Evolutionary conservation across 2,113 vertebrate species (phyloP).

Genomic region (Scomber japonicus): DNA sequence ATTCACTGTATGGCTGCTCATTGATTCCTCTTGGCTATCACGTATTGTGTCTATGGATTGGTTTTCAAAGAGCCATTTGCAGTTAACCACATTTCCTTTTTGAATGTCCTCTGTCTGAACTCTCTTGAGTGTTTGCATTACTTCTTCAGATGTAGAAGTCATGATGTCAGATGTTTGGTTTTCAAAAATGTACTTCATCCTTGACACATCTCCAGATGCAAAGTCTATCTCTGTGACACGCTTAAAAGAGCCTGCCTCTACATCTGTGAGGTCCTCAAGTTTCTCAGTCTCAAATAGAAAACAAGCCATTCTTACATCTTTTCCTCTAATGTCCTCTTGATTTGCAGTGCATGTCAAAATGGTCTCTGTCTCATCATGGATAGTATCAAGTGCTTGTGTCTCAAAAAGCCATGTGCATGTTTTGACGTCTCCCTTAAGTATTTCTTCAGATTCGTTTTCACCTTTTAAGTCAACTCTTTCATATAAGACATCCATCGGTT

Average conservation of each 20-base stretch:
- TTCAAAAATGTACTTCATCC: slow-evolving; percentile 92
- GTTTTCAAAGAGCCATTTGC: slow-evolving; percentile 93
- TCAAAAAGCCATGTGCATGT: slow-evolving; percentile 94
- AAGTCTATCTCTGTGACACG: slow-evolving; percentile 88
- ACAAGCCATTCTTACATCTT: slow-evolving; percentile 88
- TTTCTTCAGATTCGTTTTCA: slow-evolving; percentile 80
- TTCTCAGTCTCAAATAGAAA: slow-evolving; percentile 94
- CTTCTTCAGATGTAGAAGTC: slow-evolving; percentile 88
- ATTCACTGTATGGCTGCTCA: slow-evolving; percentile 82
- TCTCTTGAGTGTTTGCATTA: slow-evolving; percentile 87
- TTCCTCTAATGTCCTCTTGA: slow-evolving; percentile 89
- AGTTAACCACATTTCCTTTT: slow-evolving; percentile 89
- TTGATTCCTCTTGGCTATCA: slow-evolving; percentile 76
- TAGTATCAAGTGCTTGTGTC: slow-evolving; percentile 89
- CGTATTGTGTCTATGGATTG: slow-evolving; percentile 87
- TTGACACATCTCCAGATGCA: slow-evolving; percentile 90
- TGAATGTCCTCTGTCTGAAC: slow-evolving; percentile 90
- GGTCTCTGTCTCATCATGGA: slow-evolving; percentile 85
- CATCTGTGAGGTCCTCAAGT: slow-evolving; percentile 87
- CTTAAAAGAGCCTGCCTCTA: slow-evolving; percentile 85
- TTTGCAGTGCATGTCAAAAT: slow-evolving; percentile 85
- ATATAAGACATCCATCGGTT: slow-evolving; percentile 91
- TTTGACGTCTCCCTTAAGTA: slow-evolving; percentile 91
- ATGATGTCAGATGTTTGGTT: slow-evolving; percentile 89
- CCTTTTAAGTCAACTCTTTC: slow-evolving; percentile 84